phyloP scores from a whole-genome alignment of 53 echinoderm and acorn worm species.

The Holothuria leucospilota region DNA sequence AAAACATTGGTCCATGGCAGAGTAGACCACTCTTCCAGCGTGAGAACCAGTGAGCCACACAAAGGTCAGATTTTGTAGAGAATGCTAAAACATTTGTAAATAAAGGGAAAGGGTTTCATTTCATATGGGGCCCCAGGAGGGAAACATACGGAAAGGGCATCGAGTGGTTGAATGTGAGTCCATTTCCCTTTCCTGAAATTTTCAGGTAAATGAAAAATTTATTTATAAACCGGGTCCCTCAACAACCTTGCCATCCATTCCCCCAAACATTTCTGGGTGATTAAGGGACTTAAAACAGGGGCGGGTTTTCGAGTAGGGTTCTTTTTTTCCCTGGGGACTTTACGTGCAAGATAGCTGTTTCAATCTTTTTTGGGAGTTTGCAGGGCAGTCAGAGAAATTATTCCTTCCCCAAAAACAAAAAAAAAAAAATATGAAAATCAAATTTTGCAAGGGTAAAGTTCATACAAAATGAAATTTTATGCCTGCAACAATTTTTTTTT shows the following conservation, averaged over 20 bases:
- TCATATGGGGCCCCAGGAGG: conserved; percentile 84
- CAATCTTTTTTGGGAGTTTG: conserved; percentile 66
- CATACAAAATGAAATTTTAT: too few species aligned
- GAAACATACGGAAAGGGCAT: conserved; percentile 53
- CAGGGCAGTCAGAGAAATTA: conserved; percentile 68
- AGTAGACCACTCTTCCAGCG: too few species aligned
- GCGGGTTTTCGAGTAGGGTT: conserved; percentile 67
- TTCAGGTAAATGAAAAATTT: conserved; percentile 63
- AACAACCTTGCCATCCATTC: conserved; percentile 63
- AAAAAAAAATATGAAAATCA: background rate
- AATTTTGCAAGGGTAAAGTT: too few species aligned
- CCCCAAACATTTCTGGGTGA: conserved; percentile 77
- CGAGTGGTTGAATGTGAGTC: background rate
- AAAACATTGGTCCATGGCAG: too few species aligned
- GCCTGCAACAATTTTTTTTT: too few species aligned
- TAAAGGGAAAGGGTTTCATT: background rate
- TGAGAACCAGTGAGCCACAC: too few species aligned
- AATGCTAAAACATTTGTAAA: background rate
- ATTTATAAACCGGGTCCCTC: conserved; percentile 46
- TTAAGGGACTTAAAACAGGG: conserved; percentile 68
- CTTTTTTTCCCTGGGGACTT: conserved; percentile 84
- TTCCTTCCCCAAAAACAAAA: conserved; percentile 63
- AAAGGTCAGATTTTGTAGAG: background rate
- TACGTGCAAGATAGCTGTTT: conserved; percentile 72
- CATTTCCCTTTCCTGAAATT: conserved; percentile 10